phyloP scores from a whole-genome alignment of 2,888 invertebrate genomes.

The Synanthedon myopaeformis region DNA sequence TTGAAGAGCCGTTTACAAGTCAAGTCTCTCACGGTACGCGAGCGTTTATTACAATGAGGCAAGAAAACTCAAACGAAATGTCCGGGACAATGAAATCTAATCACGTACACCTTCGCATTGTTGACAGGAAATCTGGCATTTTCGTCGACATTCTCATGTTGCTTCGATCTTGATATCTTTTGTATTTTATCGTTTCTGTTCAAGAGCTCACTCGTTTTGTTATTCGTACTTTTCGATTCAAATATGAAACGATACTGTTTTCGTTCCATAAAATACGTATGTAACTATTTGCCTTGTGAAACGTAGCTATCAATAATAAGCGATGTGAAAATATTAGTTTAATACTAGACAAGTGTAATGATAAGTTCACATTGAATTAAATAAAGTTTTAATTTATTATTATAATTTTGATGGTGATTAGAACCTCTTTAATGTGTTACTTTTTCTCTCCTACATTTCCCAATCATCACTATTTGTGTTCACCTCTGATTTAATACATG shows the following conservation, averaged over 20 bases:
- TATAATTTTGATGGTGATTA: no score
- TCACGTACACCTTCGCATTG: neutral
- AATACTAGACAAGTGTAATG: no score
- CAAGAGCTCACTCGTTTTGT: slow-evolving; percentile 1
- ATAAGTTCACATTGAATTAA: no score
- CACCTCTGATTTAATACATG: no score
- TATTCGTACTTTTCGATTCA: neutral
- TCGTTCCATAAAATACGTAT: no score
- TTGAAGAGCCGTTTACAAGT: neutral
- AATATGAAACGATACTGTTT: slow-evolving; percentile 1
- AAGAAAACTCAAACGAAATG: neutral
- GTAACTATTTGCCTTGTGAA: no score
- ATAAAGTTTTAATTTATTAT: no score
- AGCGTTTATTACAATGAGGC: neutral
- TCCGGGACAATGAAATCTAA: neutral
- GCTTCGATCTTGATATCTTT: slow-evolving; percentile 14
- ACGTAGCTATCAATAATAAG: no score
- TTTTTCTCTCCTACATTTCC: no score
- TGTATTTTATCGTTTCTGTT: slow-evolving; percentile 1
- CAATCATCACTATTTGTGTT: no score
- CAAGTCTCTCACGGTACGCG: neutral
- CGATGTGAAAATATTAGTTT: no score
- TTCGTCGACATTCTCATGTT: slow-evolving; percentile 4
- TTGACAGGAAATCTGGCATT: neutral
- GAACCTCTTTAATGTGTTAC: no score